Evolutionary conservation across 2,888 invertebrate species (phyloP).

Genomic region (Coenonympha arcania): DNA sequence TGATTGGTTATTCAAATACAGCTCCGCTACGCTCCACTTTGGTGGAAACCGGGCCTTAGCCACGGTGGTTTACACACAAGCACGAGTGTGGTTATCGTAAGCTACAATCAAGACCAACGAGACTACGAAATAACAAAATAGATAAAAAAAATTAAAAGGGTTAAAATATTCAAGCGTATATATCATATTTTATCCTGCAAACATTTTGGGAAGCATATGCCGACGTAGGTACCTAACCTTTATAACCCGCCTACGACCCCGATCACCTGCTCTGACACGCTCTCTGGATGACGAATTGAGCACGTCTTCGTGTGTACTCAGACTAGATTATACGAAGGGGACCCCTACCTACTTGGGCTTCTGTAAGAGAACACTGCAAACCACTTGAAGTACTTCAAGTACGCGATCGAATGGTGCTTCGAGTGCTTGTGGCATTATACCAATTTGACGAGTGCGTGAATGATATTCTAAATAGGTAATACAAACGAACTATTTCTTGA

Average conservation of each 20-base stretch:
- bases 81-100: no score
- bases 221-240: neutral
- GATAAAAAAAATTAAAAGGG: no score
- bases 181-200: neutral
- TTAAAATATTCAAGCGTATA: neutral
- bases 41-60: no score
- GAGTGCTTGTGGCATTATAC: neutral
- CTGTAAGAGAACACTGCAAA: constrained; percentile 22
- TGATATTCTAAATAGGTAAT: no score
- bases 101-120: no score
- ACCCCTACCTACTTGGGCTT: neutral
- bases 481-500: no score
- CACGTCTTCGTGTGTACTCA: constrained; percentile 7
- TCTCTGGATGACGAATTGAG: constrained; percentile 6
- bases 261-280: neutral
- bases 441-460: no score
- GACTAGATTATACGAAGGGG: constrained; percentile 7
- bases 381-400: neutral
- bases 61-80: no score
- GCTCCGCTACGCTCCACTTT: no score
- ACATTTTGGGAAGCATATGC: neutral
- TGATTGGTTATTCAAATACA: no score
- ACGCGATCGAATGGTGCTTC: neutral
- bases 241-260: neutral
- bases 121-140: no score